Percentiles rank a stretch among this genome's conserved stretches.
Conservation (phyloP, 1,140 invertebrate genomes). For the Heliothis subflexa region DNA sequence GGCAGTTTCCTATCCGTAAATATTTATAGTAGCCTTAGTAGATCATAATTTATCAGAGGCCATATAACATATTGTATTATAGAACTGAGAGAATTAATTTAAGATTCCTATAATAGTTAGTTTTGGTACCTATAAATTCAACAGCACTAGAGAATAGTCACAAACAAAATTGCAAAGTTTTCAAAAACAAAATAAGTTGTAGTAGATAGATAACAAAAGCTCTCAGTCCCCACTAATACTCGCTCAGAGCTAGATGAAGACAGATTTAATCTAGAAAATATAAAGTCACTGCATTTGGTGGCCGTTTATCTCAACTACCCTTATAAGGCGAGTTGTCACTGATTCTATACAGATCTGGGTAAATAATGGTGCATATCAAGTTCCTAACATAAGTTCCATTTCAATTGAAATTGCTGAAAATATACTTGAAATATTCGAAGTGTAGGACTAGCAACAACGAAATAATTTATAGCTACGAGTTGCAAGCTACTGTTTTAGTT, state of each 20-base stretch:
- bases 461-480: conserved; percentile 17
- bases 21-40: no score
- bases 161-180: no score
- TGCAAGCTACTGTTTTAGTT: conserved; percentile 9
- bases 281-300: neutral
- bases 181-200: no score
- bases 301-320: conserved; percentile 25
- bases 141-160: no score
- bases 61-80: no score
- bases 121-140: no score
- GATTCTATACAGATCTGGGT: conserved; percentile 17
- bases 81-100: no score
- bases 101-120: no score
- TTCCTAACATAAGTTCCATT: conserved; percentile 20
- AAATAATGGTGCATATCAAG: conserved; percentile 29
- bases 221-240: no score
- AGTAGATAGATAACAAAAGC: no score
- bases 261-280: conserved; percentile 25
- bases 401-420: conserved; percentile 37
- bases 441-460: conserved; percentile 3
- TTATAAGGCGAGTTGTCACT: conserved; percentile 11
- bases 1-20: no score
- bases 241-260: neutral
- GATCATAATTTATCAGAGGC: no score
- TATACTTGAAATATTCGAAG: conserved; percentile 29